phyloP scores from a whole-genome alignment of 2,797 vertebrate species.

The Morelia viridis region DNA sequence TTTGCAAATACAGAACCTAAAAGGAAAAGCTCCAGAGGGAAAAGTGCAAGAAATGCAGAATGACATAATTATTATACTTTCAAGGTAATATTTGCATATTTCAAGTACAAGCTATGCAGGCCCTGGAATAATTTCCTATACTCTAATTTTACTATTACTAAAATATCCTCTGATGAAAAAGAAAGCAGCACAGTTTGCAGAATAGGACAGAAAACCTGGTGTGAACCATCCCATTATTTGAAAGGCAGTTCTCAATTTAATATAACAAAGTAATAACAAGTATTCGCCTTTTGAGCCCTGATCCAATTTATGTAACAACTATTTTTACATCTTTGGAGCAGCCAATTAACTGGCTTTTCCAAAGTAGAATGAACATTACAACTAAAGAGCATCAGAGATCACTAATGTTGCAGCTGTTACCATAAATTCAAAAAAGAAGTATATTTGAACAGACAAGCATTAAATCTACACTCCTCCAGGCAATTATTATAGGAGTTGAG shows the following conservation, averaged over 20 bases:
- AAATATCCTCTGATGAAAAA: accelerated
- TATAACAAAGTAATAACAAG: not conserved
- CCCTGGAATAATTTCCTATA: not conserved
- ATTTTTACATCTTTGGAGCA: not conserved
- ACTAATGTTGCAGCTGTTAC: not conserved
- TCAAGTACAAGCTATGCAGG: not conserved
- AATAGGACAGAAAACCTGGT: not conserved
- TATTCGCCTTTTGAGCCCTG: not conserved
- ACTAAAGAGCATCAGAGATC: not conserved
- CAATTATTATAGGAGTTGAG: slow-evolving; percentile 5
- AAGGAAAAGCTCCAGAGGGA: not conserved
- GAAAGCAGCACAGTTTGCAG: not conserved
- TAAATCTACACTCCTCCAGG: slow-evolving; percentile 20
- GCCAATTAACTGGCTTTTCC: not conserved
- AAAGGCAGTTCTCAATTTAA: accelerated
- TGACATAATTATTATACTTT: not conserved
- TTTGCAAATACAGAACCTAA: not conserved
- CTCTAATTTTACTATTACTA: accelerated
- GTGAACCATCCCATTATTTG: slow-evolving; percentile 6
- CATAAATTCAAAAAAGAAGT: slow-evolving; percentile 1
- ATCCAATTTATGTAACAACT: not conserved
- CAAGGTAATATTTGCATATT: not conserved
- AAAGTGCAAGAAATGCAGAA: not conserved
- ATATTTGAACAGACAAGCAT: slow-evolving; percentile 13
- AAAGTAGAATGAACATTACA: not conserved